Percentiles rank a stretch among this genome's conserved stretches.
phyloP scores from a whole-genome alignment of 2,113 vertebrate genomes.

The Gnathonemus longibarbis region DNA sequence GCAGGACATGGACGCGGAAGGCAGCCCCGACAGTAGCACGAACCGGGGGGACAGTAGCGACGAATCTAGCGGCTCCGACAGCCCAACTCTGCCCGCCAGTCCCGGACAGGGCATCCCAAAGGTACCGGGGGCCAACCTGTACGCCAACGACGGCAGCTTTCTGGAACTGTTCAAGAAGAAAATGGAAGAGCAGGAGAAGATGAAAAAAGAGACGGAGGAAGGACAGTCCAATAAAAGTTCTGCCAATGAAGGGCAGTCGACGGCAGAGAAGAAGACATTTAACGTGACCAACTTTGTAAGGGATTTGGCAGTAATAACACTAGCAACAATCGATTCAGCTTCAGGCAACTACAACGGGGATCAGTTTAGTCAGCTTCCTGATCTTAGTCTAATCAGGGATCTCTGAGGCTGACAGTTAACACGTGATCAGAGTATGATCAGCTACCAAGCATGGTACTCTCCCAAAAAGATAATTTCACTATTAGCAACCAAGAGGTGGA shows the following conservation, averaged over 20 bases:
- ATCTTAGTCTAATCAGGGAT: background rate
- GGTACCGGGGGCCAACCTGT: constrained; percentile 54
- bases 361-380: background rate
- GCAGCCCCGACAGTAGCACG: background rate
- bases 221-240: background rate
- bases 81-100: constrained; percentile 1
- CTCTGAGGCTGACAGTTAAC: background rate
- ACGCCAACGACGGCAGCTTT: constrained; percentile 71
- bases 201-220: background rate
- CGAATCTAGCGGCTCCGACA: constrained; percentile 17
- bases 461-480: background rate
- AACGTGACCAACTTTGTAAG: constrained; percentile 28
- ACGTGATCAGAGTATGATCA: background rate
- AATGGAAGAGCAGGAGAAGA: constrained; percentile 33
- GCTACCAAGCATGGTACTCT: background rate
- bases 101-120: constrained; percentile 26
- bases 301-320: constrained; percentile 20
- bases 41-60: background rate
- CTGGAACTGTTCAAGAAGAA: constrained; percentile 68
- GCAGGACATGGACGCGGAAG: constrained; percentile 10
- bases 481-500: background rate
- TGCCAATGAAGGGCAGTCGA: background rate
- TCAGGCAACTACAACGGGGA: background rate
- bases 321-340: background rate
- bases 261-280: constrained; percentile 19